Conservation (phyloP, 2,888 invertebrate genomes). For the Muscina levida region DNA sequence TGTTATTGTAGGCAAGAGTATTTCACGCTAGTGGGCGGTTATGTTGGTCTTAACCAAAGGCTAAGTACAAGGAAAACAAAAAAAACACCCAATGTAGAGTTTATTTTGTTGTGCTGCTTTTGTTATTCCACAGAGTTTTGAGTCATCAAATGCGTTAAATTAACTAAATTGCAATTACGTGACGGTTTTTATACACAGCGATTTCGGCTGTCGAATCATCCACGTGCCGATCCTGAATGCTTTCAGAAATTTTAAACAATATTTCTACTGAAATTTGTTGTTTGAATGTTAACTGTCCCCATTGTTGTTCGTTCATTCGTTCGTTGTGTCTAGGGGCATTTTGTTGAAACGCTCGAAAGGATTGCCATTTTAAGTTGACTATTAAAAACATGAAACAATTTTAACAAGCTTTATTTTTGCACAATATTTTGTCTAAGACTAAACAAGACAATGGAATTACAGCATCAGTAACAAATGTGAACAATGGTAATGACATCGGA, state of each 20-base stretch:
- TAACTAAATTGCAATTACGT: constrained; percentile 70
- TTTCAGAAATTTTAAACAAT: constrained; percentile 2
- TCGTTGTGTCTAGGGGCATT: constrained; percentile 37
- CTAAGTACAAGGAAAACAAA: too few species aligned
- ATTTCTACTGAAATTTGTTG: constrained; percentile 22
- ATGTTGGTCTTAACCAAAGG: too few species aligned
- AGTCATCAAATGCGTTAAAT: constrained; percentile 68
- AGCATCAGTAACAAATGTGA: neutral
- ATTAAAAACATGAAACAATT: constrained; percentile 43
- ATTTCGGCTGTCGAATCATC: neutral
- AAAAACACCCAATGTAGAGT: constrained; percentile 14
- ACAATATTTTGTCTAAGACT: constrained; percentile 5
- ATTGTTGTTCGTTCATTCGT: constrained; percentile 40
- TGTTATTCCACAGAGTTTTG: constrained; percentile 54
- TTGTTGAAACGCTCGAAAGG: constrained; percentile 52
- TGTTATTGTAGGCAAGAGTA: too few species aligned
- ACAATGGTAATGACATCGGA: constrained; percentile 4
- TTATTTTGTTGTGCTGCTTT: constrained; percentile 2
- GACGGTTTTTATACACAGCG: constrained; percentile 53
- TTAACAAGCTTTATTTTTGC: constrained; percentile 42
- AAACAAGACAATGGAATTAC: neutral
- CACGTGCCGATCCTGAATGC: neutral
- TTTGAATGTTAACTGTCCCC: neutral
- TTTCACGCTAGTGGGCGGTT: too few species aligned
- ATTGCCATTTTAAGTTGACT: constrained; percentile 47